A percentile compares a stretch with the other conserved stretches of the same genome.
phyloP scores from a whole-genome alignment of 2,888 invertebrate genomes.

The Sicus ferrugineus region DNA sequence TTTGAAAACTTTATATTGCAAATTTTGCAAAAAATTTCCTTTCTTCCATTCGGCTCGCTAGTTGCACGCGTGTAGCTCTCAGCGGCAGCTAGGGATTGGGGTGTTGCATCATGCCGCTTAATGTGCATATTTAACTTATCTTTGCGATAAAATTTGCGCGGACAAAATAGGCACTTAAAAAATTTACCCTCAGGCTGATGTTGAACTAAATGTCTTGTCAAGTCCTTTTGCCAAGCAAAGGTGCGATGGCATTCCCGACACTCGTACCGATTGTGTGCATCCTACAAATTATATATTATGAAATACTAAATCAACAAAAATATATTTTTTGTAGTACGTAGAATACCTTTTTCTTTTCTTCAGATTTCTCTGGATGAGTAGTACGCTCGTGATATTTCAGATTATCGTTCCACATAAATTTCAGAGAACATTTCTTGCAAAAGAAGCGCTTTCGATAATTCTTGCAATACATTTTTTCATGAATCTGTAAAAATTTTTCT shows the following conservation, averaged over 20 bases:
- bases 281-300: slow-evolving; percentile 22
- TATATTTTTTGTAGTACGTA: not conserved
- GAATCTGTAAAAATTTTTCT: slow-evolving; percentile 66
- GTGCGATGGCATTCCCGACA: slow-evolving; percentile 49
- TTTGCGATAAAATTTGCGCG: slow-evolving; percentile 55
- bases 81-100: slow-evolving; percentile 48
- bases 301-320: not conserved
- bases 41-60: slow-evolving; percentile 53
- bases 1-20: slow-evolving; percentile 51
- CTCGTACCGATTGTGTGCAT: slow-evolving; percentile 37
- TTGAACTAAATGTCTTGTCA: slow-evolving; percentile 53
- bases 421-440: slow-evolving; percentile 57
- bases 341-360: slow-evolving; percentile 38
- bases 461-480: slow-evolving; percentile 64
- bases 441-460: slow-evolving; percentile 54
- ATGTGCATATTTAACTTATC: slow-evolving; percentile 57
- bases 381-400: slow-evolving; percentile 51
- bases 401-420: slow-evolving; percentile 61
- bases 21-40: slow-evolving; percentile 53
- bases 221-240: slow-evolving; percentile 53
- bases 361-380: slow-evolving; percentile 42
- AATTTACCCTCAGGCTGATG: slow-evolving; percentile 52
- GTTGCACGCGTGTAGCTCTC: slow-evolving; percentile 50
- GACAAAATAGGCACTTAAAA: slow-evolving; percentile 58
- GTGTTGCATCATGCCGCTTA: slow-evolving; percentile 51